Evolutionary conservation across 2,113 vertebrate species (phyloP).

Genomic region (Sigmodon hispidus): DNA sequence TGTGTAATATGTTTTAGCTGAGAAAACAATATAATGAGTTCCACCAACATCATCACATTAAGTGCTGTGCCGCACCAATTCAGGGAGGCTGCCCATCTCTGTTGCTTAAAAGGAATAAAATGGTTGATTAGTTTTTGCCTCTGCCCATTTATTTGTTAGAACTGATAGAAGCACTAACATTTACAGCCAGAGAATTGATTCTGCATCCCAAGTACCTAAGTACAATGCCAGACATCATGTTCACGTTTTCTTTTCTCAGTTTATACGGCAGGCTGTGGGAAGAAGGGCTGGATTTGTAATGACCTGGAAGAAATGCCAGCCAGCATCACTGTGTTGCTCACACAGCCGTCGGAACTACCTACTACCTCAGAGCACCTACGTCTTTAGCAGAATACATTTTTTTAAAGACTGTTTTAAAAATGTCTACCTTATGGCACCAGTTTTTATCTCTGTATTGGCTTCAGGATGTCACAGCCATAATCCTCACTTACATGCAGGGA

Average conservation of each 20-base stretch:
- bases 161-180: constrained; percentile 57
- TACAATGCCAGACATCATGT: constrained; percentile 8
- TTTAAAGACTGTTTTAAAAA: neutral
- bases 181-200: constrained; percentile 46
- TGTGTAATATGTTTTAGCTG: constrained; percentile 34
- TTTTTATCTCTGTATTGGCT: neutral
- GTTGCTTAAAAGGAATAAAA: constrained; percentile 67
- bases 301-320: constrained; percentile 62
- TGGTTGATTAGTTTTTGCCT: constrained; percentile 56
- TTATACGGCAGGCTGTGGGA: constrained; percentile 4
- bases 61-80: constrained; percentile 52
- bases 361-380: neutral
- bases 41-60: constrained; percentile 70
- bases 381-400: constrained; percentile 2
- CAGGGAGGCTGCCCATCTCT: constrained; percentile 56
- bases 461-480: neutral
- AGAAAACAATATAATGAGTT: constrained; percentile 49
- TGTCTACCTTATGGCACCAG: neutral
- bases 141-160: constrained; percentile 59
- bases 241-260: constrained; percentile 68
- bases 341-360: neutral
- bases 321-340: constrained; percentile 15
- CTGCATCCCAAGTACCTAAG: constrained; percentile 42
- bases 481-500: neutral
- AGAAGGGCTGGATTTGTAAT: constrained; percentile 58